Base-by-base conservation (phyloP, 1,140 invertebrate species). In the Drosophila aff. region DNA sequence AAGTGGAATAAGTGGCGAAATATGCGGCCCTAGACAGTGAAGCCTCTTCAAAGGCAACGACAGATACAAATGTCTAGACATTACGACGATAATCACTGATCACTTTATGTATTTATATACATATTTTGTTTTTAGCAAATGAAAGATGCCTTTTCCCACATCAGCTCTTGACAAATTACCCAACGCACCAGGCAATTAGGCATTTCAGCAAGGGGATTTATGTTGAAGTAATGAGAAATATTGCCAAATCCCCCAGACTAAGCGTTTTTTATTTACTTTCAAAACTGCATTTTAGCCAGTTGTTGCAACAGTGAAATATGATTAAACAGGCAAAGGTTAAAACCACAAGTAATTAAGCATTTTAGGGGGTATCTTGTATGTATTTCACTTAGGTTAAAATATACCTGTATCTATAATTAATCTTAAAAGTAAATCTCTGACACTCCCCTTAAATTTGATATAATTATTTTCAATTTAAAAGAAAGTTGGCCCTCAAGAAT, bases 1-100 rank as follows among this genome's bases (percentile, higher is more conserved):
- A 63, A 82, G 82, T 83, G 78, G 44, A 72, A 50, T 72, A 68
- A 53, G 52, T 49, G 50, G 15, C 23, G 23, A 49, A 49, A 26
- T 49, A 49, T 21, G 18, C 33, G 41, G 21, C 33, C 33, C 33
- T 53, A 69, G 41, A 47, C 15, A 47, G 18, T 44, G 18, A 21
- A 13, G 18, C 43, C 44, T 23, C 21, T 46, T 2, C 11, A 23
- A 21, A 21, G 16, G 41, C 33, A 10, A 43, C 16, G 46, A 73
- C 67, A 73, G 57, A 31, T 38, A 61, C 8, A 73, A 73, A 73
- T 73, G 67, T 49, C n/a, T 23, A 21, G 46, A 18, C 65, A 71
- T 68, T 71, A 55, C 65, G 18, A 16, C 38, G 15, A 28, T 69
- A 57, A 69, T 71, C 40, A 69, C 66, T 38, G 21, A 46, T 52